Conservation (phyloP, 2,797 vertebrate species). For the Syndactyla subalaris region DNA sequence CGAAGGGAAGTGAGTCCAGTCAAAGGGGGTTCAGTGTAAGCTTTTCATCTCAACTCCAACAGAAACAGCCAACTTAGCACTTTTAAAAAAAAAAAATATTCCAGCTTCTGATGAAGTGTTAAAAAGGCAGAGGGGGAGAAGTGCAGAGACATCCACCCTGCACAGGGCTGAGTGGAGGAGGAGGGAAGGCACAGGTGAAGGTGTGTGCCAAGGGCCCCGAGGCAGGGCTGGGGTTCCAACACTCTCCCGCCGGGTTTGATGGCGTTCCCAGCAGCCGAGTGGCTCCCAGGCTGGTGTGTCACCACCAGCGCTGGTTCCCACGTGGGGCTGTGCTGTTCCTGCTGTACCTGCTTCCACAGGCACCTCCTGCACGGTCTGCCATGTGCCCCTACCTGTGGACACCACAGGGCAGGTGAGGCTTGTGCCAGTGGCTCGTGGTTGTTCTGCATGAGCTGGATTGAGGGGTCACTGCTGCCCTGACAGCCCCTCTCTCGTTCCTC, state of each 20-base stretch:
- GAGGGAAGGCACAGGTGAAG: background rate
- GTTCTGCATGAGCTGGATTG: background rate
- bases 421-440: fast-evolving
- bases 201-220: background rate
- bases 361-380: fast-evolving
- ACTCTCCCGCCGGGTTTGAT: background rate
- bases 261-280: background rate
- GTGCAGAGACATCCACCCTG: background rate
- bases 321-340: background rate
- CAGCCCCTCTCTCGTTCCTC: background rate
- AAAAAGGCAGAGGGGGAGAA: background rate
- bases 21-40: slow-evolving; percentile 59
- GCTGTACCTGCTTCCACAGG: background rate
- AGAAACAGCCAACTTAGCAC: slow-evolving; percentile 45
- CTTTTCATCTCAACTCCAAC: slow-evolving; percentile 61
- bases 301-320: background rate
- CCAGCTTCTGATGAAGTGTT: slow-evolving; percentile 50
- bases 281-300: background rate
- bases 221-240: fast-evolving
- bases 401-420: background rate
- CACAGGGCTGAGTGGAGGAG: background rate
- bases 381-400: fast-evolving
- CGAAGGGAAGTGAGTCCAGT: slow-evolving; percentile 63
- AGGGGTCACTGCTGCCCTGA: background rate
- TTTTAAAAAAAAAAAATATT: background rate